Percentiles rank a stretch among this genome's conserved stretches.
These are phyloP conservation scores for Drosophila paranaensis DNA, from an alignment of 2,888 invertebrate species.

Conservation along the genomic window DNA sequence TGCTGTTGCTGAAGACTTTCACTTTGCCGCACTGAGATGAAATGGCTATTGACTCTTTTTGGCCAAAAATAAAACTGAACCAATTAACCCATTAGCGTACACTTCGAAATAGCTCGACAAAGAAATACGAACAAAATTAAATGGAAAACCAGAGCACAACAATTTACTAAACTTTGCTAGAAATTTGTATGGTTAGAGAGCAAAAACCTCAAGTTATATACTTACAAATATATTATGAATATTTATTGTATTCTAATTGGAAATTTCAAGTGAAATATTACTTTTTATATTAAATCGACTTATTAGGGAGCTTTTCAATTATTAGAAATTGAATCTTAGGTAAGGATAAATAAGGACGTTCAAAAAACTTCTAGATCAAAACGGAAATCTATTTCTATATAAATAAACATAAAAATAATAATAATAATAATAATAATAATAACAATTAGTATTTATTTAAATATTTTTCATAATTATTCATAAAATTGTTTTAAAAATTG, in stretches of 20 bases:
- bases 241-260: not conserved
- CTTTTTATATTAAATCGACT: too few relatives aligned
- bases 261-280: not conserved
- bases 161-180: slow-evolving; percentile 34
- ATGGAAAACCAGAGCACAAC: slow-evolving; percentile 37
- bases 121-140: not conserved
- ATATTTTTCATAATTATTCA: too few relatives aligned
- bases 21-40: slow-evolving; percentile 68
- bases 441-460: too few relatives aligned
- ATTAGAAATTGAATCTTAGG: too few relatives aligned
- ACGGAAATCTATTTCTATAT: too few relatives aligned
- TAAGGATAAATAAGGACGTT: too few relatives aligned
- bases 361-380: too few relatives aligned
- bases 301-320: not conserved
- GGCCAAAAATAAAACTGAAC: slow-evolving; percentile 67
- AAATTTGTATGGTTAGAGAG: slow-evolving; percentile 6
- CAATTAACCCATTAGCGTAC: slow-evolving; percentile 74
- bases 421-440: too few relatives aligned
- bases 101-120: slow-evolving; percentile 39
- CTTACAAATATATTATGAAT: not conserved
- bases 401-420: too few relatives aligned
- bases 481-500: too few relatives aligned
- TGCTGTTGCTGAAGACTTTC: slow-evolving; percentile 58
- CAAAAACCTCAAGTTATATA: not conserved
- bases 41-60: slow-evolving; percentile 72